Conservation (phyloP, 1,140 invertebrate genomes). For the Charaxes varanes region DNA sequence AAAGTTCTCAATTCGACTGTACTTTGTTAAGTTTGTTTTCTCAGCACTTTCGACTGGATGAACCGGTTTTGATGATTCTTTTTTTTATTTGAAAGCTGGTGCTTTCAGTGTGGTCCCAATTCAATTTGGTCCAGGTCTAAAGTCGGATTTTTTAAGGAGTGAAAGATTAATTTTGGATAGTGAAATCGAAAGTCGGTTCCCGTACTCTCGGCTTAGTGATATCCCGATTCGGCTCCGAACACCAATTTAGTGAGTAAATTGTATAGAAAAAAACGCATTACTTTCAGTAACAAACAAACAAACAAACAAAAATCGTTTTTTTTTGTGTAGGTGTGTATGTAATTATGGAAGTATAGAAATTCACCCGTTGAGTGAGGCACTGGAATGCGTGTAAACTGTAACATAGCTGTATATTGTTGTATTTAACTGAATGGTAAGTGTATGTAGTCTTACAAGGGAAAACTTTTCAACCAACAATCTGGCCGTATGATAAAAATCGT, state of each 20-base stretch:
- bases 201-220: conserved; percentile 31
- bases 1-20: too few relatives aligned
- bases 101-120: too few relatives aligned
- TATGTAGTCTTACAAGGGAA: conserved; percentile 3
- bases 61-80: too few relatives aligned
- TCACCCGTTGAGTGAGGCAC: conserved; percentile 71
- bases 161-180: conserved; percentile 9
- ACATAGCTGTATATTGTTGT: conserved; percentile 42
- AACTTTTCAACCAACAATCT: too few relatives aligned
- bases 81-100: too few relatives aligned
- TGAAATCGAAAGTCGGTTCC: conserved; percentile 24
- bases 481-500: too few relatives aligned
- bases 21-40: too few relatives aligned
- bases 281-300: too few relatives aligned
- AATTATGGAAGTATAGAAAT: conserved; percentile 27
- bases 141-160: too few relatives aligned
- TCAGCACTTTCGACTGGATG: too few relatives aligned
- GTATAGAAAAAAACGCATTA: conserved; percentile 63
- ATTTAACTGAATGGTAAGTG: conserved; percentile 42
- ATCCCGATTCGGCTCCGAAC: conserved; percentile 53
- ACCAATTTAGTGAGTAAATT: conserved; percentile 63
- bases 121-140: too few relatives aligned
- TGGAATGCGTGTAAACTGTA: conserved; percentile 23
- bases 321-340: conserved; percentile 42
- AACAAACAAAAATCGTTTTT: conserved; percentile 65